Evolutionary conservation across 2,113 vertebrate genomes (phyloP).

Genomic region (Psilopsiagon aymara): DNA sequence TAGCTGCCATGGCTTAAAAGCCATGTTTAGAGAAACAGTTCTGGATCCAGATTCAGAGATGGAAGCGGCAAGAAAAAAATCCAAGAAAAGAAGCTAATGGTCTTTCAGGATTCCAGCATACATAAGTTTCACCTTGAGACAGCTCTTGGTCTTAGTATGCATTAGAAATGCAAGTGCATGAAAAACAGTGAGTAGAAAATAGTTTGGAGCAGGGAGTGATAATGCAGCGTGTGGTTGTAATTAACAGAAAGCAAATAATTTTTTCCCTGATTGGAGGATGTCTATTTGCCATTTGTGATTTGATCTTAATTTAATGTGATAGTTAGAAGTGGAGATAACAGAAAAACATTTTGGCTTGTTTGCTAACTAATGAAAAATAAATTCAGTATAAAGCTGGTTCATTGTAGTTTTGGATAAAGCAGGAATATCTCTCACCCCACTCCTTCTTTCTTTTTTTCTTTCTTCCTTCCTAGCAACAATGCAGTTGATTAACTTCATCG

Average conservation of each 20-base stretch:
- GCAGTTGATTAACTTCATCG: neutral
- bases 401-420: conserved; percentile 19
- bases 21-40: neutral
- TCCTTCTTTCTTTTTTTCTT: neutral
- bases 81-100: neutral
- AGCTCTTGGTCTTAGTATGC: neutral
- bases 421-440: fast-evolving
- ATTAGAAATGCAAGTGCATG: neutral
- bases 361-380: conserved; percentile 22
- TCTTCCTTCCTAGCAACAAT: neutral
- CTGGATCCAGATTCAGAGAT: neutral
- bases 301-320: conserved; percentile 53
- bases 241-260: neutral
- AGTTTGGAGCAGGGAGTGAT: neutral
- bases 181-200: neutral
- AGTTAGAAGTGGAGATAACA: conserved; percentile 6
- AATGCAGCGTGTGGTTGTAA: conserved; percentile 15
- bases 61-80: neutral
- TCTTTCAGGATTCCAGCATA: neutral
- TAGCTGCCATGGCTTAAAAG: neutral
- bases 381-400: conserved; percentile 9
- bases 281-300: conserved; percentile 24
- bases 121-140: neutral
- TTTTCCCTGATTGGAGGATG: neutral
- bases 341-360: neutral